Evolutionary conservation across 2,888 invertebrate species (phyloP).

Genomic region (Ischnus inquisitorius): DNA sequence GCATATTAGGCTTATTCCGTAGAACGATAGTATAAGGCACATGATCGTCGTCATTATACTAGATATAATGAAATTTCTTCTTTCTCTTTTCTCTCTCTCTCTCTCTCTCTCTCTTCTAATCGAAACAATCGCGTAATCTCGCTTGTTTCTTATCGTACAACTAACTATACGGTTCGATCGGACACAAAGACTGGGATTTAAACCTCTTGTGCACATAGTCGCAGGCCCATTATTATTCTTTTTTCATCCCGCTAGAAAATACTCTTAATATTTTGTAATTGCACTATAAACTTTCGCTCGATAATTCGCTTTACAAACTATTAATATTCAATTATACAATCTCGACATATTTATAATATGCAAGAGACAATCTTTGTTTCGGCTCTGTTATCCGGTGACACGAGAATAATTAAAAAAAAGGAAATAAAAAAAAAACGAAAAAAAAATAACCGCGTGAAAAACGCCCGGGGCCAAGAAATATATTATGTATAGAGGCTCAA

Average conservation of each 20-base stretch:
- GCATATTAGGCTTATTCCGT: slow-evolving; percentile 30
- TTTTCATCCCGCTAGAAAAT: slow-evolving; percentile 33
- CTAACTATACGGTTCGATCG: slow-evolving; percentile 15
- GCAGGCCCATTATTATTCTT: background rate
- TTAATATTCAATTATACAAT: slow-evolving; percentile 8
- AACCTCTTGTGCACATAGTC: slow-evolving; percentile 30
- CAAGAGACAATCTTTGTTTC: slow-evolving; percentile 14
- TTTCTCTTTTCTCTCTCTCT: background rate
- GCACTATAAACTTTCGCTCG: slow-evolving; percentile 9
- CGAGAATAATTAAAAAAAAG: background rate
- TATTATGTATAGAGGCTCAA: slow-evolving; percentile 35
- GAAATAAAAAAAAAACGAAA: background rate
- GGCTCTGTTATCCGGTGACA: slow-evolving; percentile 6
- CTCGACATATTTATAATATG: slow-evolving; percentile 36
- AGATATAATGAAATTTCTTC: slow-evolving; percentile 20
- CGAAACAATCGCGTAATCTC: slow-evolving; percentile 32
- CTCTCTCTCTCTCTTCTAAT: background rate
- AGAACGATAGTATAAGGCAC: slow-evolving; percentile 57
- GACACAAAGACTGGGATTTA: slow-evolving; percentile 24
- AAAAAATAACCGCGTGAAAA: slow-evolving; percentile 8
- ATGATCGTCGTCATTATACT: slow-evolving; percentile 53
- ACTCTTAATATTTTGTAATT: slow-evolving; percentile 4
- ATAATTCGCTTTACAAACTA: slow-evolving; percentile 26
- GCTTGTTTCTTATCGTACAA: background rate
- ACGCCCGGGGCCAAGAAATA: background rate